Base-by-base conservation (phyloP, 2,113 vertebrate genomes). In the Mustela lutreola region DNA sequence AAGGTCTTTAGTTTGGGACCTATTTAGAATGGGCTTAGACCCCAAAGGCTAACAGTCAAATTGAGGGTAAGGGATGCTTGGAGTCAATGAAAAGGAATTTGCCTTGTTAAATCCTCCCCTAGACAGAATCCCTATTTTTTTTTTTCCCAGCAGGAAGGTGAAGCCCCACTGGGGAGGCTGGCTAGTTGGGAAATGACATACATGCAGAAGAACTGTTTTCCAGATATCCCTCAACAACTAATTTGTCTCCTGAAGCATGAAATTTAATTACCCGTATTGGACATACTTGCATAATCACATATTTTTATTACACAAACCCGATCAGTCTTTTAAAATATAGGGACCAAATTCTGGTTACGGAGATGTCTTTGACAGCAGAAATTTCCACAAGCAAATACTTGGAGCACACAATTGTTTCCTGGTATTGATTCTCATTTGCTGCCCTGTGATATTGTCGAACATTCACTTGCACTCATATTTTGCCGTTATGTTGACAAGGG, bases 241-340 rank as follows among this genome's bases (percentile, higher is more conserved):
- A 97, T 97, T 98, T 93, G 94, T 75, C 70, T 78, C 89, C 95
- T 75, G 96, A 95, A 95, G 85, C 90, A 93, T 98, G 87, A 97
- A 73, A 92, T 95, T 63, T 84, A 97, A 98, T 97, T 97, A 97
- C 76, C 82, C 39, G 22, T 96, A 95, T 97, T 97, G 39, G 58
- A 95, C 92, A 91, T 96, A 96, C 90, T 96, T 96, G 81, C n/a
- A 95, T 97, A 96, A 97, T 97, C 96, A 94, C 83, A 91, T 84
- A 91, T 91, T 97, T 98, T 95, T 89, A 94, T 75, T 95, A 26
- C 62, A 95, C 48, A 81, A 95, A 97, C 96, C 75, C 60, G n/a
- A 56, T 84, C 21, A 78, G 14, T 48, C 71, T 93, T 97, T 97
- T 95, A 22, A 98, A 96, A 95, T 65, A 82, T 82, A 73, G 70